Base-by-base conservation (phyloP, 2,113 vertebrate species). In the Lasiurus cinereus region DNA sequence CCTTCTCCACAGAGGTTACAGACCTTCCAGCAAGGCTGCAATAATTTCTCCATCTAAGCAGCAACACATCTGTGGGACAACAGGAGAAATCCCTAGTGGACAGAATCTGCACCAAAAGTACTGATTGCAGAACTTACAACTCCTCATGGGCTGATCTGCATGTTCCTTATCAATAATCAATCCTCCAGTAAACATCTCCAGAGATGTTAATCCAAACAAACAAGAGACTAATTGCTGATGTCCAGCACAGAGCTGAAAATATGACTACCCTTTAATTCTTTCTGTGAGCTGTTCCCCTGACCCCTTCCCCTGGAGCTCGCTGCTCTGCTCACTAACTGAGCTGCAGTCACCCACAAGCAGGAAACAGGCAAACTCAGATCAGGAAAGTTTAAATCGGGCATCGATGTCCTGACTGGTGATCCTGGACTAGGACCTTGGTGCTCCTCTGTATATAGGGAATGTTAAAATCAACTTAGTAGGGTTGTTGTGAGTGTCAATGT, bases 121-220 rank as follows among this genome's bases (percentile, higher is more conserved):
- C 0, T 3, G 72, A 67, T 50, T 0, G 1, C 21, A 5, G 59
- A 59, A 33, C 21, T 43, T 16, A 13, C 80, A 62, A 0, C 6
- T 88, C 76, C 48, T 56, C 3, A 0, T 1, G 21, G 39, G 39
- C 39, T 43, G 2, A 15, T 33, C 11, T 19, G 10, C 66, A 29
- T 0, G 2, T 16, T 70, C 48, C 85, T 79, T 59, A 43, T 76
- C 91, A 87, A 90, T 83, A 95, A 93, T 48, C 33, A 92, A 69
- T 31, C 52, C n/a, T 73, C 73, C 59, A 29, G 27, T 16, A 67
- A 36, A 87, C 16, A 24, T 64, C 96, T 89, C 96, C 79, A 64
- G 93, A 83, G 95, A 84, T 67, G 84, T 24, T 31, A 79, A 77
- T 72, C 73, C 72, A 88, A 91, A 94, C 73, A 93, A 93, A 80